Evolutionary conservation across 2,888 invertebrate species (phyloP).

Genomic region (Diarsia dahlii): DNA sequence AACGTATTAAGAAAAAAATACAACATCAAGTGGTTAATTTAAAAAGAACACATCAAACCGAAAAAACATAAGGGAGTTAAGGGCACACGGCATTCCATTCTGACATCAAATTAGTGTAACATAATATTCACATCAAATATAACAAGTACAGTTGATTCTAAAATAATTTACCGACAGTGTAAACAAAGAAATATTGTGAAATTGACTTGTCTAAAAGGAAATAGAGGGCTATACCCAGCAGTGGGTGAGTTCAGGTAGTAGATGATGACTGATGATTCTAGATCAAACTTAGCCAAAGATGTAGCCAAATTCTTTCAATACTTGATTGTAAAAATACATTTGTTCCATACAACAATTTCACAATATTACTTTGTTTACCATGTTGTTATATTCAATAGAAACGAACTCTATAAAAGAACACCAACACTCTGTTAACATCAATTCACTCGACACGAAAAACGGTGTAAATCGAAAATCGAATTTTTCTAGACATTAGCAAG

Average conservation of each 20-base stretch:
- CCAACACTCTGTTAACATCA: conserved; percentile 23
- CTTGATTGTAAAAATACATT: background rate
- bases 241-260: too few relatives aligned
- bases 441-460: conserved; percentile 39
- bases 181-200: conserved; percentile 28
- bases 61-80: conserved; percentile 42
- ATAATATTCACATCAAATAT: conserved; percentile 60
- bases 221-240: too few relatives aligned
- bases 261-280: too few relatives aligned
- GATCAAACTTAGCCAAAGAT: background rate
- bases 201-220: background rate
- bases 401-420: conserved; percentile 41
- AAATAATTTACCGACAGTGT: conserved; percentile 3
- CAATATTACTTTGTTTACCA: conserved; percentile 10
- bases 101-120: conserved; percentile 71
- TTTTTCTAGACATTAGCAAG: conserved; percentile 55
- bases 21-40: conserved; percentile 55
- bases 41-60: conserved; percentile 52
- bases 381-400: conserved; percentile 51
- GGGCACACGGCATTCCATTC: conserved; percentile 61
- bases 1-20: conserved; percentile 22
- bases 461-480: conserved; percentile 44
- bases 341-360: background rate
- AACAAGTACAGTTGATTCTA: background rate
- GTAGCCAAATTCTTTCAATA: background rate